Conservation (phyloP, 1,140 invertebrate species). For the Pseudomyrmex flavicornis region DNA sequence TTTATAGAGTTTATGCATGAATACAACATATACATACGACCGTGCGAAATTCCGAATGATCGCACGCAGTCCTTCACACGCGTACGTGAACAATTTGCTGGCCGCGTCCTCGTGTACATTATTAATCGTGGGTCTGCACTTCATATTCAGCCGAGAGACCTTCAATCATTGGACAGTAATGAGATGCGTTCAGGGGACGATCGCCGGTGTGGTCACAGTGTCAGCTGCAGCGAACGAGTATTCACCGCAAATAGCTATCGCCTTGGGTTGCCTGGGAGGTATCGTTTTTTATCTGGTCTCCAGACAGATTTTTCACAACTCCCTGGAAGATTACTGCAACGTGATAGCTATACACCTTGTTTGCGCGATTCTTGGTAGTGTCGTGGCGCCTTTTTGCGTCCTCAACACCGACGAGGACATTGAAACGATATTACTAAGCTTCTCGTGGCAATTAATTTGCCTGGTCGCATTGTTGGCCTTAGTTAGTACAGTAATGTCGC, state of each 20-base stretch:
- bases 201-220: constrained; percentile 69
- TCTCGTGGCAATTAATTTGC: constrained; percentile 74
- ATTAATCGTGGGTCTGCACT: constrained; percentile 68
- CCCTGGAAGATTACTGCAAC: constrained; percentile 78
- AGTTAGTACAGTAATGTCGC: constrained; percentile 54
- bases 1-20: constrained; percentile 23
- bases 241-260: constrained; percentile 63
- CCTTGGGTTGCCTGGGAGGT: constrained; percentile 64
- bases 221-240: constrained; percentile 72
- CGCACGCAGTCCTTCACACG: neutral
- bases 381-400: constrained; percentile 63
- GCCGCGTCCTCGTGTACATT: constrained; percentile 70
- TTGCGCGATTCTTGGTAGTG: constrained; percentile 66
- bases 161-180: constrained; percentile 76
- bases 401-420: neutral
- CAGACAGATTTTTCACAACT: constrained; percentile 68
- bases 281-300: constrained; percentile 69
- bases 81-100: constrained; percentile 74
- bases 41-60: neutral
- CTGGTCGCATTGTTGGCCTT: constrained; percentile 57
- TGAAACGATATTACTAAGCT: constrained; percentile 50
- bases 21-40: neutral
- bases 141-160: constrained; percentile 57
- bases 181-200: constrained; percentile 73
- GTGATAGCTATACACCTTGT: constrained; percentile 68